Evolutionary conservation across 2,113 vertebrate genomes (phyloP).

Genomic region (Lepus timidus): DNA sequence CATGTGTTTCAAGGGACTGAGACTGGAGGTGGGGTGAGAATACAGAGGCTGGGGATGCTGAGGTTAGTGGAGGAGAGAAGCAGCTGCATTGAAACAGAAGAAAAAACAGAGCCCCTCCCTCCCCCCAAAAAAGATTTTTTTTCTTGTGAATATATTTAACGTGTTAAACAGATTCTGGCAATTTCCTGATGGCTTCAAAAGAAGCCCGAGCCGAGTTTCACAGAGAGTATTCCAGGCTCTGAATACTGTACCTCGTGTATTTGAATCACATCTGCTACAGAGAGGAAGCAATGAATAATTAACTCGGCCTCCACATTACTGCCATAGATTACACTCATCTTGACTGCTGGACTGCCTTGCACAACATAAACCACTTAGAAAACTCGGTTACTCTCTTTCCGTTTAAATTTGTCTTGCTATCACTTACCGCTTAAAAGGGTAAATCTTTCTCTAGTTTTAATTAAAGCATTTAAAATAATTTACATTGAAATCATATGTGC

Average conservation of each 20-base stretch:
- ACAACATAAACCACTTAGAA: conserved; percentile 89
- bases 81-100: conserved; percentile 76
- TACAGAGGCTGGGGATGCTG: background rate
- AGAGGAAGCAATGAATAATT: conserved; percentile 91
- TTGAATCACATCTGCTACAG: conserved; percentile 90
- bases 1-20: conserved; percentile 54
- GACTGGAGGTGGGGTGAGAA: background rate
- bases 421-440: conserved; percentile 90
- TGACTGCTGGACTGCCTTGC: conserved; percentile 88
- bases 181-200: conserved; percentile 83
- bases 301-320: conserved; percentile 89
- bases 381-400: conserved; percentile 89
- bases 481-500: conserved; percentile 91
- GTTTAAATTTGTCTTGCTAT: conserved; percentile 91
- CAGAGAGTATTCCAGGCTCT: conserved; percentile 86
- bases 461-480: conserved; percentile 93
- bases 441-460: conserved; percentile 91
- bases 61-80: conserved; percentile 61
- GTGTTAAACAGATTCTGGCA: conserved; percentile 78
- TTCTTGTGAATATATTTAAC: conserved; percentile 80
- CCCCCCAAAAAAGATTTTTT: conserved; percentile 54
- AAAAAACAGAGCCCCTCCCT: conserved; percentile 69
- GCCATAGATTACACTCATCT: conserved; percentile 88
- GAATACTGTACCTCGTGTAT: conserved; percentile 87
- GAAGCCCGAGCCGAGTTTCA: conserved; percentile 82